A percentile compares a stretch with the other conserved stretches of the same genome.
These are phyloP conservation scores for Diadema setosum DNA, from an alignment of 35 echinoderm and acorn worm species.

Conservation along the genomic window DNA sequence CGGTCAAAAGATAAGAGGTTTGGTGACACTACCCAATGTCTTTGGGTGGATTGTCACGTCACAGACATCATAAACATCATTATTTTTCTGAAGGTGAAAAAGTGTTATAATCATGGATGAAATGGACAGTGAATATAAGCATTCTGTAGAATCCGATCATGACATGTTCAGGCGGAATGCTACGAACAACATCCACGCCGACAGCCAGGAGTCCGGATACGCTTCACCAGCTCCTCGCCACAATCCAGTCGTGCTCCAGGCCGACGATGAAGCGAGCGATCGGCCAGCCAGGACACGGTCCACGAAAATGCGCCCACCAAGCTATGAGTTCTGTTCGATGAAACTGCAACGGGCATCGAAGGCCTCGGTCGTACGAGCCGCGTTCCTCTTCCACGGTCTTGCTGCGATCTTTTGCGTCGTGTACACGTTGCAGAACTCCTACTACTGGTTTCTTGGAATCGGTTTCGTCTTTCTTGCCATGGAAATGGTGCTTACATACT, in stretches of 20 bases:
- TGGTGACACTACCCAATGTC: too few species aligned
- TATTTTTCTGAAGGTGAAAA: too few species aligned
- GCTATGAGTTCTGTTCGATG: background rate
- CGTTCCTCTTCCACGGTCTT: slow-evolving; percentile 56
- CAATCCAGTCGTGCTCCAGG: background rate
- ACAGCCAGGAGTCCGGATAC: background rate
- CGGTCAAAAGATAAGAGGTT: too few species aligned
- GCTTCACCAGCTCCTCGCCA: background rate
- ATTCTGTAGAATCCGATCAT: too few species aligned
- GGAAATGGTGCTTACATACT: slow-evolving; percentile 73
- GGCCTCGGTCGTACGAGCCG: slow-evolving; percentile 45
- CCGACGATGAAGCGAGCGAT: background rate
- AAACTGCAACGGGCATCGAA: slow-evolving; percentile 21
- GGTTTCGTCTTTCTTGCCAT: slow-evolving; percentile 52
- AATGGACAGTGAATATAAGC: too few species aligned
- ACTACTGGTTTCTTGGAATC: slow-evolving; percentile 59
- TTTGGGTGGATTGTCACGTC: too few species aligned
- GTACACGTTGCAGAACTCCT: slow-evolving; percentile 52
- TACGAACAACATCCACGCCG: background rate
- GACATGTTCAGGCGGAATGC: too few species aligned
- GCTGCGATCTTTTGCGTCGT: slow-evolving; percentile 61
- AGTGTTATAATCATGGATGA: too few species aligned
- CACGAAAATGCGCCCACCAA: background rate
- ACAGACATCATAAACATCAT: too few species aligned
- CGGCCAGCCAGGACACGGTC: background rate